Evolutionary conservation across 2,113 vertebrate genomes (phyloP), one percentile per base, ranked within the genome.

Genomic region (Ceyx margarethae): DNA sequence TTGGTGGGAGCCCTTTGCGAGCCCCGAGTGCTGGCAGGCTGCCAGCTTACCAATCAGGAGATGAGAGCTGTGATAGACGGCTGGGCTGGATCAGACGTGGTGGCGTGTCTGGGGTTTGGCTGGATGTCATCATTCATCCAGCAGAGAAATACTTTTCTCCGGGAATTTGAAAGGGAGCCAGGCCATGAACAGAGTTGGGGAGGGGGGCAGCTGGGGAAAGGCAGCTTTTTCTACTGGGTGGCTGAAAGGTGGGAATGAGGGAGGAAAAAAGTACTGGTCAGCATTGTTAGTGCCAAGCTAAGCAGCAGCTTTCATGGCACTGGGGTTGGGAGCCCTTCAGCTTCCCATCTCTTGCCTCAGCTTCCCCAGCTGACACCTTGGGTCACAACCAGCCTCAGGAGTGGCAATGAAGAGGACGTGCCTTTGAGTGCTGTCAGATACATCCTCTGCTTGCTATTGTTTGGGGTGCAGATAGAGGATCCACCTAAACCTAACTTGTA

Each of bases 1-100:
- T 89, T 97, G 94, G 93, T 98, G 97, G 97, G 97, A 92, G 91
- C 91, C 94, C 79, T 95, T 94, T 95, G 53, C 1, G 15, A 92
- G 81, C 83, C 92, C 93, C 45, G 69, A 48, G 79, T 57, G 58
- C 93, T 97, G 96, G 97, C 96, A 3, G 6, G 22, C 31, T 15
- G 95, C 95, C 95, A 96, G 84, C 86, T 57, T 87, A 68, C 69
- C 71, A 76, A 57, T 93, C 75, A 66, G 0, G 50, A 72, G 93
- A 78, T 91, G 90, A 81, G 89, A 75, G 67, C 90, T 3, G 67
- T 87, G 88, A 87, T 74, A 71, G 93, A 91, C 51, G 16, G 53
- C 91, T 33, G 91, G 78, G 90, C 82, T 93, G 67, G 62, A 68
- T 81, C 91, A 81, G 91, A 51, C 28, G 46, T 40, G 87, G 43